Evolutionary conservation across 2,888 invertebrate species (phyloP), one percentile per base, ranked within the genome.

Genomic region (Hanleya hanleyi): DNA sequence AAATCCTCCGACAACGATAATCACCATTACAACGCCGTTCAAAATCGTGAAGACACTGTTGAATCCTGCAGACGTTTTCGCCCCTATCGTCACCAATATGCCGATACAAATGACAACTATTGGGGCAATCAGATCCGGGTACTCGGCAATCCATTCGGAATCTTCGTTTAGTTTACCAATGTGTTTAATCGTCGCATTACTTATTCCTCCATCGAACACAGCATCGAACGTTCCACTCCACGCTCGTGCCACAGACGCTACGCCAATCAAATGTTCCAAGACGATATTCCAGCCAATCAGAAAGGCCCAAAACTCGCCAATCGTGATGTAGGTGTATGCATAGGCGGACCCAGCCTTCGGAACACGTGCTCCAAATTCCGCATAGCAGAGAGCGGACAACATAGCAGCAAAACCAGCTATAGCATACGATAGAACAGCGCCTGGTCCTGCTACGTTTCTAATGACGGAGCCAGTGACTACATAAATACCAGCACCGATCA

Each of bases 401-500:
- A 84, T 80, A n/a, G 90, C 89, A 9, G 89, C 88, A 36, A 88
- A 70, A 4, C 87, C 89, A 6, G 89, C 90, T 37, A 90, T 85
- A 33, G 97, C 91, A 89, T 98, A 98, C 41, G 97, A 97, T 36
- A 91, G 70, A 37, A 90, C 83, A 32, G 89, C 85, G 1, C 89
- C 85, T 0, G 90, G 90, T 3, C 91, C 90, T 7, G 88, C 88
- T 9, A 84, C 82, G 35, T 86, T 81, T 51, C 78, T 81, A 7
- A 86, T 89, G 94, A 96, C 90, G 93, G 94, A 73, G 36, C 97
- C 98, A 26, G 97, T 95, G n/a, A 98, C 96, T 73, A 98, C 93
- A 91, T 98, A 98, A 95, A 98, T 97, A 77, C 98, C 98, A 6
- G 98, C 97, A 72, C 98, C 98, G 68, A 97, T 96, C 97, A 98